phyloP scores from a whole-genome alignment of 2,888 invertebrate species.

The Diabrotica balteata region DNA sequence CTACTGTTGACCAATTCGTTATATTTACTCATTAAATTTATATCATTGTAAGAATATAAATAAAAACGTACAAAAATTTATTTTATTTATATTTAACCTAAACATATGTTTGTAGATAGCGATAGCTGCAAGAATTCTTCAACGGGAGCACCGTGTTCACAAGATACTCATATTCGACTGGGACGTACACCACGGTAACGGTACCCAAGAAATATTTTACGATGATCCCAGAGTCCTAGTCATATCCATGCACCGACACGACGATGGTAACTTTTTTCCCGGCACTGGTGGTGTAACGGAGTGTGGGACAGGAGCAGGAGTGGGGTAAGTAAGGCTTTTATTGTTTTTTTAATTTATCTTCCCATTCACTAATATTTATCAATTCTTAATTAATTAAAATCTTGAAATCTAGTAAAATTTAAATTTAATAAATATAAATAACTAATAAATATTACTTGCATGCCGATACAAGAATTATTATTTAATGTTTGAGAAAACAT shows the following conservation, averaged over 20 bases:
- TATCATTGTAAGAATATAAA: background rate
- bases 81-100: background rate
- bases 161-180: slow-evolving; percentile 97
- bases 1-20: no score
- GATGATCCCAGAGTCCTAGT: slow-evolving; percentile 93
- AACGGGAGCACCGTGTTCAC: slow-evolving; percentile 82
- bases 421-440: no score
- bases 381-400: no score
- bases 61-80: background rate
- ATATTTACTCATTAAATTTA: no score
- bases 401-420: no score
- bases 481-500: no score
- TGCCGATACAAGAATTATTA: no score
- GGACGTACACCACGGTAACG: slow-evolving; percentile 99
- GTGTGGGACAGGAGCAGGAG: slow-evolving; percentile 87
- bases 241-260: slow-evolving; percentile 97
- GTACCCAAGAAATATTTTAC: slow-evolving; percentile 98
- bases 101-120: slow-evolving; percentile 65
- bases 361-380: no score
- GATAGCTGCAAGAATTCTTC: slow-evolving; percentile 89
- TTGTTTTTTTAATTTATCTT: no score
- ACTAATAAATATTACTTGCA: no score
- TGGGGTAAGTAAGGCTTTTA: slow-evolving; percentile 68
- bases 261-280: slow-evolving; percentile 99
- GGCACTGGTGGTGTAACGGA: slow-evolving; percentile 96